Evolutionary conservation across 2,113 vertebrate genomes (phyloP).

Genomic region (Mesembrinibis cayennensis): DNA sequence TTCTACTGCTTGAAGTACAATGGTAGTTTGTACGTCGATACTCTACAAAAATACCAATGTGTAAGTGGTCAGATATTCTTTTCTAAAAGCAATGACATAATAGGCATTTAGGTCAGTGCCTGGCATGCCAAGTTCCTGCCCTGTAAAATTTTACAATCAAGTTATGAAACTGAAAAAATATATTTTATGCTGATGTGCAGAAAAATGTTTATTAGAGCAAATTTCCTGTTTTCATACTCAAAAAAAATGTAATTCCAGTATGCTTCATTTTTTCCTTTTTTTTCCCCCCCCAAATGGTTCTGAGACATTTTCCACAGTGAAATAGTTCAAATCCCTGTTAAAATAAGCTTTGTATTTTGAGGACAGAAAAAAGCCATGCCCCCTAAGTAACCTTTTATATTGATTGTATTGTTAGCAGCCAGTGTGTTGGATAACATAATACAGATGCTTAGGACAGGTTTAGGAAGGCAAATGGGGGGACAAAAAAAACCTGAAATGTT

Average conservation of each 20-base stretch:
- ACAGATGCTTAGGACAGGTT: constrained; percentile 58
- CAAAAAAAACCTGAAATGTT: not conserved
- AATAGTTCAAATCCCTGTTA: not conserved
- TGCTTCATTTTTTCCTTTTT: not conserved
- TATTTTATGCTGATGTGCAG: not conserved
- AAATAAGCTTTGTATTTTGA: constrained; percentile 4
- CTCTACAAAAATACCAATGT: not conserved
- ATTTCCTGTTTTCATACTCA: not conserved
- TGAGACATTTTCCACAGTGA: not conserved
- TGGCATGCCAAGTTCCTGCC: not conserved
- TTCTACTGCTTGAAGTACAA: not conserved
- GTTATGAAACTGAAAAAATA: not conserved
- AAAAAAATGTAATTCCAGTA: not conserved
- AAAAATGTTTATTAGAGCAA: constrained; percentile 6
- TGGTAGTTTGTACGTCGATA: not conserved
- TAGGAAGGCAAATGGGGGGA: not conserved
- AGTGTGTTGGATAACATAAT: constrained; percentile 62
- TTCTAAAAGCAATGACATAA: constrained; percentile 3
- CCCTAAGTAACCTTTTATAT: constrained; percentile 36
- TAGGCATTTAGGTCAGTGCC: not conserved
- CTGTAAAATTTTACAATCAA: constrained; percentile 26
- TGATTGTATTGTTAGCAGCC: constrained; percentile 61
- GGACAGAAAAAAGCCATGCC: not conserved
- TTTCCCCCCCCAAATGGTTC: not conserved
- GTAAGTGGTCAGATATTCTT: not conserved